Conservation (phyloP, 2,888 invertebrate species). For the Sipha maydis region DNA sequence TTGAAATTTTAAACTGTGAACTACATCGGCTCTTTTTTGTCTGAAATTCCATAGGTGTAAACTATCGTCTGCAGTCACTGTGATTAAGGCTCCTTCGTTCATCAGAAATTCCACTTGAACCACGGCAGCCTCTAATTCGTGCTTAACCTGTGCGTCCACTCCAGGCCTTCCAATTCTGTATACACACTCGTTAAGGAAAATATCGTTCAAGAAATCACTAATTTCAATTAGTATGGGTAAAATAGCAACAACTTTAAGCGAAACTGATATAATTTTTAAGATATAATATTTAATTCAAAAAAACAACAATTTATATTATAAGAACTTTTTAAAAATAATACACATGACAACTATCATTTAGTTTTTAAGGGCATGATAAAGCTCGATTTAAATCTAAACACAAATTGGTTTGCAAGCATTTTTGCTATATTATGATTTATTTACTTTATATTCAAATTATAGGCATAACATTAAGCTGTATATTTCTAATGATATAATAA, state of each 20-base stretch:
- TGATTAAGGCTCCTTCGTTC: conserved; percentile 96
- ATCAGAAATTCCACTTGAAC: conserved; percentile 92
- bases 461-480: not conserved
- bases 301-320: too few relatives aligned
- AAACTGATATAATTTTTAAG: too few relatives aligned
- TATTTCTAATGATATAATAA: not conserved
- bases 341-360: too few relatives aligned
- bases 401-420: not conserved
- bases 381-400: not conserved
- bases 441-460: not conserved
- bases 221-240: too few relatives aligned
- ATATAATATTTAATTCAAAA: too few relatives aligned
- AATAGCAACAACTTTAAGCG: too few relatives aligned
- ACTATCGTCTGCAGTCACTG: conserved; percentile 95
- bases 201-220: not conserved
- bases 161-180: conserved; percentile 94
- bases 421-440: not conserved
- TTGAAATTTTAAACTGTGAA: conserved; percentile 97
- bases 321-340: too few relatives aligned
- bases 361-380: too few relatives aligned
- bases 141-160: conserved; percentile 93
- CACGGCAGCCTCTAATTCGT: conserved; percentile 82
- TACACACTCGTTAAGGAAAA: conserved; percentile 65
- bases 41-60: conserved; percentile 97
- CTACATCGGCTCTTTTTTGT: conserved; percentile 92